These are phyloP conservation scores for Diorhabda carinulata DNA, from an alignment of 1,140 invertebrate genomes.

Conservation along the genomic window DNA sequence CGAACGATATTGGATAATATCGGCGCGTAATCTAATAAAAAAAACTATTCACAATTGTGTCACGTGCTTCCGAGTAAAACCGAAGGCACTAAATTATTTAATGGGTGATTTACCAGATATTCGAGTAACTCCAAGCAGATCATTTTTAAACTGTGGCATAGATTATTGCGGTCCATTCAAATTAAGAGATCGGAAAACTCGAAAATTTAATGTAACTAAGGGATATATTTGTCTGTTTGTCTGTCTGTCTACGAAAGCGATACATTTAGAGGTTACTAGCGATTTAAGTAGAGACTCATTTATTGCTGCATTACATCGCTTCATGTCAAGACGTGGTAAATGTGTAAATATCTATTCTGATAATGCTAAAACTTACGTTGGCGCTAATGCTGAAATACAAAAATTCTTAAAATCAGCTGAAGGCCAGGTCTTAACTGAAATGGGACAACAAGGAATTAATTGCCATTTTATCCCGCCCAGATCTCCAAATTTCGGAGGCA, in stretches of 20 bases:
- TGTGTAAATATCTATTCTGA: conserved; percentile 17
- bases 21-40: conserved; percentile 23
- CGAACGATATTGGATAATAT: conserved; percentile 33
- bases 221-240: conserved; percentile 40
- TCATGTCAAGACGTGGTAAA: conserved; percentile 33
- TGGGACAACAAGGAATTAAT: conserved; percentile 8
- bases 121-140: conserved; percentile 10
- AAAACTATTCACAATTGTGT: conserved; percentile 23
- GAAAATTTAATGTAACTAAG: conserved; percentile 31
- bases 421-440: background rate
- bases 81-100: conserved; percentile 7
- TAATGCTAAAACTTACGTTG: conserved; percentile 15
- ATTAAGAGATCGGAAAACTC: conserved; percentile 33
- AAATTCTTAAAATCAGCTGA: background rate
- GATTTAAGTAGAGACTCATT: conserved; percentile 39
- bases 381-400: background rate
- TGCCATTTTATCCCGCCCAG: conserved; percentile 21
- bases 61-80: conserved; percentile 17
- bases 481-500: conserved; percentile 17
- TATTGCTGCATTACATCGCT: conserved; percentile 35
- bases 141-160: conserved; percentile 43
- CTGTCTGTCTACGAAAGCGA: conserved; percentile 26
- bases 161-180: conserved; percentile 47
- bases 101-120: conserved; percentile 13
- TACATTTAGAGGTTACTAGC: conserved; percentile 41